Evolutionary conservation across 2,797 vertebrate genomes (phyloP), one percentile per base, ranked within the genome.

Genomic region (Eurystomus glaucurus): DNA sequence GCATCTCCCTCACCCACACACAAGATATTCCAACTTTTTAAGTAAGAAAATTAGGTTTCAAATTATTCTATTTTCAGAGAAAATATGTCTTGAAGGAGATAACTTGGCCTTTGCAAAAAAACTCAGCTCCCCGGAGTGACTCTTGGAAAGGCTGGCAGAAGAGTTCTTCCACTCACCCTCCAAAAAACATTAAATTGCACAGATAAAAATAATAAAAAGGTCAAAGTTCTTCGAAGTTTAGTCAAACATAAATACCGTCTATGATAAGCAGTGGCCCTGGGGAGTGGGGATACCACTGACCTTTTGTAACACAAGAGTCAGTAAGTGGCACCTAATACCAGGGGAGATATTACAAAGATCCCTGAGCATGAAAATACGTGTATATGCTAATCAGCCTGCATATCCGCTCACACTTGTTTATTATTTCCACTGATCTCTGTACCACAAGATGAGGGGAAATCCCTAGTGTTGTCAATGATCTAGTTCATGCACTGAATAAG

Each of bases 161-260:
- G 51, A 75, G 12, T 29, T 70, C 10, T 82, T 79, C 60, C 23
- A 50, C 29, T 28, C 74, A 90, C 54, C 51, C 52, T 79, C 51
- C 43, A 82, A 88, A 78, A 84, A n/a, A 1, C 33, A n/a, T 25
- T 48, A 85, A 82, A 60, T 35, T 80, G 29, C 37, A 74, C 43
- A 94, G 89, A 96, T 88, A 60, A 54, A 93, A 65, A 91, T 6
- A 48, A 82, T 23, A 95, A 88, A 94, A 97, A 97, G 89, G 94
- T 96, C 96, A 96, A 95, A 94, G 92, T 94, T 97, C 75, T 97
- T 92, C 97, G 90, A 96, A 87, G 75, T 96, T 97, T 91, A 96
- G 84, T 91, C 94, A 86, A 97, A 97, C 95, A 97, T 86, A 98
- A 98, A 98, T 97, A 93, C 90, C 91, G 91, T 23, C 93, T 83